These are phyloP conservation scores for Sprattus sprattus DNA, from an alignment of 2,113 vertebrate genomes.

Conservation along the genomic window DNA sequence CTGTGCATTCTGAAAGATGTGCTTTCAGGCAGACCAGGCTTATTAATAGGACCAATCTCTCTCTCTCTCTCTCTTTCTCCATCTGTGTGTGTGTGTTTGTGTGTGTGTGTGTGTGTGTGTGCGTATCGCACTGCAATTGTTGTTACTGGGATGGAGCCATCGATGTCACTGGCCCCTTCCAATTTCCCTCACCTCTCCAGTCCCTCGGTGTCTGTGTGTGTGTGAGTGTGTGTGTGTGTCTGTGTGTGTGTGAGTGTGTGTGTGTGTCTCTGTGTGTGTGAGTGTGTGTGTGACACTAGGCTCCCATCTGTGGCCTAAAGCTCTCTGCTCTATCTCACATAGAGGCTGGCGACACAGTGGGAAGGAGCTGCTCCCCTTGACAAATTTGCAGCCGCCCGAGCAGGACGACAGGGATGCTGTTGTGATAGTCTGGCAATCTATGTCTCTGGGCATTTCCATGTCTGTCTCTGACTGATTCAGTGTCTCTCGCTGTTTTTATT, in stretches of 20 bases:
- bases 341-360: neutral
- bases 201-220: neutral
- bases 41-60: neutral
- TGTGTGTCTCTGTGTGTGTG: constrained; percentile 10
- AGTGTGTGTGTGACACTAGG: neutral
- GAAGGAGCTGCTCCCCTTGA: neutral
- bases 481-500: neutral
- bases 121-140: neutral
- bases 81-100: neutral
- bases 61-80: neutral
- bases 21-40: neutral
- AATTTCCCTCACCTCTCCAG: neutral
- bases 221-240: neutral
- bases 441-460: neutral
- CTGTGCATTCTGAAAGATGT: neutral
- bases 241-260: neutral
- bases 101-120: neutral
- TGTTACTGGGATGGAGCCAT: neutral
- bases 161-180: neutral
- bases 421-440: neutral
- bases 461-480: neutral
- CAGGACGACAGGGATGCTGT: neutral
- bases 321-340: neutral
- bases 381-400: neutral
- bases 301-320: neutral